Conservation (phyloP, 2,888 invertebrate genomes). For the Nebria brevicollis region DNA sequence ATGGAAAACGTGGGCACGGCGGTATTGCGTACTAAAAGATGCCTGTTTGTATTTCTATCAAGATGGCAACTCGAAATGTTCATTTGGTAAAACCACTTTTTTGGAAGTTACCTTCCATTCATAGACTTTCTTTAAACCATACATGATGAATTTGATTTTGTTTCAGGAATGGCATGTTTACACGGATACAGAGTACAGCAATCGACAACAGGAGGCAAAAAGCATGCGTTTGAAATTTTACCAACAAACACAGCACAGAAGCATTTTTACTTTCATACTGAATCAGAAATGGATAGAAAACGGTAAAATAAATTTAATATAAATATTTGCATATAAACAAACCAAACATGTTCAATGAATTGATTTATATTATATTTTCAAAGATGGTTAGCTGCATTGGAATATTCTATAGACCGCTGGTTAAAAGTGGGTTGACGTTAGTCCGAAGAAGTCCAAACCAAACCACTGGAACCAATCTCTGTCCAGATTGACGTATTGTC, state of each 20-base stretch:
- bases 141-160: background rate
- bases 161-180: constrained; percentile 86
- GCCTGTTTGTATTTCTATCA: constrained; percentile 95
- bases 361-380: constrained; percentile 55
- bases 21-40: constrained; percentile 94
- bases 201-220: constrained; percentile 84
- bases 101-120: background rate
- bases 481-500: constrained; percentile 19
- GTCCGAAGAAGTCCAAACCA: background rate
- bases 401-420: constrained; percentile 95
- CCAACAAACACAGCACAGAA: constrained; percentile 88
- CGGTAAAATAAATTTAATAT: constrained; percentile 68
- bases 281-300: constrained; percentile 94
- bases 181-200: constrained; percentile 94
- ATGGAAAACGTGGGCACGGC: constrained; percentile 89
- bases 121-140: background rate
- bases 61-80: constrained; percentile 85
- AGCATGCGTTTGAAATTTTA: constrained; percentile 90
- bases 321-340: background rate
- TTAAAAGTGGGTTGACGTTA: constrained; percentile 77
- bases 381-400: constrained; percentile 93
- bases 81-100: constrained; percentile 76
- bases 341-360: background rate
- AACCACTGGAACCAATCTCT: constrained; percentile 6
- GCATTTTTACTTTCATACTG: constrained; percentile 92